Evolutionary conservation across 2,888 invertebrate species (phyloP).

Genomic region (Pecten maximus): DNA sequence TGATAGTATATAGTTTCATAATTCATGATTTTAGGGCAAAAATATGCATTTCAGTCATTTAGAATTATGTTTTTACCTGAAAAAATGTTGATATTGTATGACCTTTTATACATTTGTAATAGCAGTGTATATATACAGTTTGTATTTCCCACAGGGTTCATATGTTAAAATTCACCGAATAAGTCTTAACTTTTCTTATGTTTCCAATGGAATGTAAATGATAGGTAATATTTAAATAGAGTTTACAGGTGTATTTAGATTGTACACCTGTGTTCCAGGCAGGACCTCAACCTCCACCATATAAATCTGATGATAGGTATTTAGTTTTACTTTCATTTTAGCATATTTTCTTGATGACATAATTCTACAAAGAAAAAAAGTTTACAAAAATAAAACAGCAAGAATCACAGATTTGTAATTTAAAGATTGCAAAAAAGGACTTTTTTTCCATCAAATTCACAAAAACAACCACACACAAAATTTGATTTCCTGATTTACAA

Average conservation of each 20-base stretch:
- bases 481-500: not conserved
- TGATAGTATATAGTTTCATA: not conserved
- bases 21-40: not conserved
- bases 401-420: no score
- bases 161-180: not conserved
- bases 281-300: not conserved
- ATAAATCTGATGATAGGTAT: not conserved
- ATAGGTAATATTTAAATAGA: not conserved
- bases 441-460: no score
- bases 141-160: not conserved
- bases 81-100: not conserved
- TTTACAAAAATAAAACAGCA: no score
- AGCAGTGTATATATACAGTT: not conserved
- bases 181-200: conserved; percentile 21
- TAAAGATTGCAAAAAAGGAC: no score
- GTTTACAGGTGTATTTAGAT: not conserved
- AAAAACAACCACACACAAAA: not conserved
- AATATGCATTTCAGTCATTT: not conserved
- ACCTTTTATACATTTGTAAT: not conserved
- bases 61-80: not conserved
- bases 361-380: no score
- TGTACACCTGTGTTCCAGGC: not conserved
- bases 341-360: no score
- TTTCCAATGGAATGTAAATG: conserved; percentile 13
- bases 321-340: not conserved